Evolutionary conservation across 1,140 invertebrate species (phyloP).

Genomic region (Thaumetopoea pityocampa): DNA sequence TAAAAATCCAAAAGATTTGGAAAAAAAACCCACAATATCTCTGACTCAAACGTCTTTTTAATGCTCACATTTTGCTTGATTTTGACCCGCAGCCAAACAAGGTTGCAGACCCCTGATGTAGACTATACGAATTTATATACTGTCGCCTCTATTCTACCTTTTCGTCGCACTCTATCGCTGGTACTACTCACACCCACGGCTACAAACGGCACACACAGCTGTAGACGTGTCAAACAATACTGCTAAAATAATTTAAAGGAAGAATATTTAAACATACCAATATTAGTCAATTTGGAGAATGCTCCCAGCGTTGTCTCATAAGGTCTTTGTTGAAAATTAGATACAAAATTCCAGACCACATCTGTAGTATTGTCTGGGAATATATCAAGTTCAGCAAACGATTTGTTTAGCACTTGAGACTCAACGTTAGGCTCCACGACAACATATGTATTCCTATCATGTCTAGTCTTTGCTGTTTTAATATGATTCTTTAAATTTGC

Average conservation of each 20-base stretch:
- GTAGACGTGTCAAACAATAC: background rate
- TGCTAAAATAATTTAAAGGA: conserved; percentile 1
- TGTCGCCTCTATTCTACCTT: no score
- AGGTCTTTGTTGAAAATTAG: conserved; percentile 84
- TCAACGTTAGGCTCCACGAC: conserved; percentile 80
- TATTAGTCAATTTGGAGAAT: conserved; percentile 89
- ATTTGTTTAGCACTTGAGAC: conserved; percentile 84
- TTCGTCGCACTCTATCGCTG: no score
- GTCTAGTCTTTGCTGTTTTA: conserved; percentile 80
- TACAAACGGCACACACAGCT: no score
- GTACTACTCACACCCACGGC: no score
- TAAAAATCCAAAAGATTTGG: no score
- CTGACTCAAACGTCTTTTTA: no score
- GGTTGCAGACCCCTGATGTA: no score
- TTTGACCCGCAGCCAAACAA: no score
- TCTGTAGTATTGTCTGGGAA: conserved; percentile 83
- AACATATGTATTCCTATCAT: conserved; percentile 83
- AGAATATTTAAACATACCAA: conserved; percentile 48
- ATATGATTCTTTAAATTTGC: conserved; percentile 78
- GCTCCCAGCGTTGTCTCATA: conserved; percentile 88
- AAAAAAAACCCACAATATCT: no score
- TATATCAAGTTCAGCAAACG: conserved; percentile 90
- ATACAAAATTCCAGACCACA: conserved; percentile 83
- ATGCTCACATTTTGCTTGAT: no score
- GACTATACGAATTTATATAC: no score